phyloP scores from a whole-genome alignment of 1,140 invertebrate genomes.

The Drosophila ohnishii region DNA sequence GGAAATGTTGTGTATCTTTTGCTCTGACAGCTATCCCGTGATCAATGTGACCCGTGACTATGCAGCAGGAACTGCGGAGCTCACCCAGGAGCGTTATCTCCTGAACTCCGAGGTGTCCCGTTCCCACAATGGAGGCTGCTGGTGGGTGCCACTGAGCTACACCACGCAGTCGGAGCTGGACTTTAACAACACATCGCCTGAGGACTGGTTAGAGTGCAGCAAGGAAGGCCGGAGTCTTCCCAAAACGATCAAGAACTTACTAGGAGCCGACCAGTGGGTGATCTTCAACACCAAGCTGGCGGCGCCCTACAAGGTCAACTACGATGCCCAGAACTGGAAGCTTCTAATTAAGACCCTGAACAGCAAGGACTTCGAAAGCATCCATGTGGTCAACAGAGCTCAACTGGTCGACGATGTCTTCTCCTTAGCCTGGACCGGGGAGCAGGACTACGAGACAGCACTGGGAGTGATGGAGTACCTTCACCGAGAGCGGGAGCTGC shows the following conservation, averaged over 20 bases:
- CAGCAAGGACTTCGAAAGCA: conserved; percentile 83
- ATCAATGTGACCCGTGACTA: conserved; percentile 87
- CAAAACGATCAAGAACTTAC: conserved; percentile 52
- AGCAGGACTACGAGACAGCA: conserved; percentile 86
- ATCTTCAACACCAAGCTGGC: conserved; percentile 86
- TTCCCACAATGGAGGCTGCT: no score
- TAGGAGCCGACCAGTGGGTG: conserved; percentile 85
- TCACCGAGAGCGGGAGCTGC: conserved; percentile 85
- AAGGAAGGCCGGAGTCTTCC: conserved; percentile 43
- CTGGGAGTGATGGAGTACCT: conserved; percentile 87
- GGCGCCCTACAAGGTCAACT: conserved; percentile 89
- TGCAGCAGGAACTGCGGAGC: not conserved
- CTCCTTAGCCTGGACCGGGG: conserved; percentile 87
- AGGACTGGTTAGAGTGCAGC: conserved; percentile 85
- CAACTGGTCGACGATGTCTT: conserved; percentile 91
- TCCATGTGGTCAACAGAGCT: conserved; percentile 89
- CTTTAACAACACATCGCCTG: conserved; percentile 84
- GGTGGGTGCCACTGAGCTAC: conserved; percentile 84
- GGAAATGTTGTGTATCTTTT: no score
- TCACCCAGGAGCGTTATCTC: conserved; percentile 29
- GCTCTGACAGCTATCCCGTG: conserved; percentile 86
- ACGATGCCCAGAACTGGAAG: conserved; percentile 88
- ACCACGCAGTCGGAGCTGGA: no score
- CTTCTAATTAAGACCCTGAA: conserved; percentile 85
- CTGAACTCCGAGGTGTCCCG: not conserved